phyloP scores from a whole-genome alignment of 1,140 invertebrate species.

The Drosophila paulistorum region DNA sequence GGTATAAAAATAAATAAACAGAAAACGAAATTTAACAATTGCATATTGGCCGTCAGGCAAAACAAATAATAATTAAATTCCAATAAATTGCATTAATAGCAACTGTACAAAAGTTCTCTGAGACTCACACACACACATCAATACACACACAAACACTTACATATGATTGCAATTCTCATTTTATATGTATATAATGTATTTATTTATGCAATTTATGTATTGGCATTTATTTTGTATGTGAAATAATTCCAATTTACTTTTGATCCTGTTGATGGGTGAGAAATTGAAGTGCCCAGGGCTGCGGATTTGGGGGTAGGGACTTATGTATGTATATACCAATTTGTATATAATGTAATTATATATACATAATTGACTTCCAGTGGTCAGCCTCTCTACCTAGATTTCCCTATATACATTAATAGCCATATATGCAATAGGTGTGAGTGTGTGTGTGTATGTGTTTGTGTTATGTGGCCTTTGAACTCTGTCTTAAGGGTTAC shows the following conservation, averaged over 20 bases:
- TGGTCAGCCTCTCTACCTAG: neutral
- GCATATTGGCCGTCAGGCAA: conserved; percentile 34
- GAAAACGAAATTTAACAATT: conserved; percentile 52
- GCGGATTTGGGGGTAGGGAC: neutral
- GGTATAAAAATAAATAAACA: neutral
- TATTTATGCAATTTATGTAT: conserved; percentile 3
- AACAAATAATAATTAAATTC: conserved; percentile 60
- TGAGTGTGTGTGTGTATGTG: neutral
- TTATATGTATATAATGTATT: conserved; percentile 21
- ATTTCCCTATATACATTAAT: neutral
- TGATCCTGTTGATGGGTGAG: neutral
- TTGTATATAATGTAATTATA: conserved; percentile 7
- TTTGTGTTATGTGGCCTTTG: neutral
- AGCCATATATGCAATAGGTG: neutral
- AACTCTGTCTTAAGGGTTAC: conserved; percentile 2
- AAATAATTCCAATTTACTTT: conserved; percentile 11
- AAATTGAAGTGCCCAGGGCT: neutral
- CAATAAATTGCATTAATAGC: conserved; percentile 30
- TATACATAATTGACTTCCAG: neutral
- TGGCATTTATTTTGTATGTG: conserved; percentile 1
- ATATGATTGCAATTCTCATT: conserved; percentile 13
- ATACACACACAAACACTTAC: neutral
- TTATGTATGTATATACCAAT: neutral
- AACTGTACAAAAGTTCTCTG: conserved; percentile 39
- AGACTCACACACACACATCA: conserved; percentile 6